A percentile compares a stretch with the other conserved stretches of the same genome.
phyloP scores from a whole-genome alignment of 1,140 invertebrate genomes.

The Drosophila aff. region DNA sequence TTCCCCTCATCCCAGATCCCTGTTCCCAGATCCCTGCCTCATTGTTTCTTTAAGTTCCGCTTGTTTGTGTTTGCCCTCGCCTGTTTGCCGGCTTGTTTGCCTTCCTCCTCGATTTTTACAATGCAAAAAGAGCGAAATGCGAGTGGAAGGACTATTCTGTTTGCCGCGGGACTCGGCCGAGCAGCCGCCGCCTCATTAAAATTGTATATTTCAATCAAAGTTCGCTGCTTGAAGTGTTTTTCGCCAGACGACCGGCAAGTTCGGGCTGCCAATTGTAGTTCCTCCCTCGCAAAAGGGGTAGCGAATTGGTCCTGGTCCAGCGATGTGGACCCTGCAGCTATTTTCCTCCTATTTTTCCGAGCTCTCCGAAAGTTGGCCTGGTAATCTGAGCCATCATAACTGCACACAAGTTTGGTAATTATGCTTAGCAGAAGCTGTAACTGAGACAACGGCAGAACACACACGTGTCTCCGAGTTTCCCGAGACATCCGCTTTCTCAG shows the following conservation, averaged over 20 bases:
- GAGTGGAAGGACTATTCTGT: conserved; percentile 42
- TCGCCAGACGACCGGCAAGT: conserved; percentile 27
- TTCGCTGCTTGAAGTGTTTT: conserved; percentile 59
- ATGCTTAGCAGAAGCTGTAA: conserved; percentile 57
- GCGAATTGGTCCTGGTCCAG: conserved; percentile 23
- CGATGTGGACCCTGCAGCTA: background rate
- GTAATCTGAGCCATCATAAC: conserved; percentile 76
- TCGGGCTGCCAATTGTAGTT: conserved; percentile 41
- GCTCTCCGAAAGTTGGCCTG: conserved; percentile 28
- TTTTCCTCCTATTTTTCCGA: conserved; percentile 17
- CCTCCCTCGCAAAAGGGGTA: conserved; percentile 37
- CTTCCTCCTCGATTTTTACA: conserved; percentile 52
- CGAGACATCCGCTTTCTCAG: conserved; percentile 4
- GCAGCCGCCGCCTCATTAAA: conserved; percentile 73
- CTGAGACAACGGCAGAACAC: conserved; percentile 44
- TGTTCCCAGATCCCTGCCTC: conserved; percentile 17
- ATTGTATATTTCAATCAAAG: conserved; percentile 83
- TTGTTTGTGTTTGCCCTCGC: conserved; percentile 40
- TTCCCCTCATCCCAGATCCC: background rate
- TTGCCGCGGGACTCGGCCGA: conserved; percentile 46
- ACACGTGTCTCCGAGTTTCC: conserved; percentile 63
- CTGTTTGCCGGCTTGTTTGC: conserved; percentile 50
- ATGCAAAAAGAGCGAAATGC: conserved; percentile 3
- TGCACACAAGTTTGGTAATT: conserved; percentile 68
- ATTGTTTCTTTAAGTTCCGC: conserved; percentile 56